Percentiles rank a stretch among this genome's conserved stretches.
phyloP scores from a whole-genome alignment of 2,888 invertebrate species.

The Sycophila texana region DNA sequence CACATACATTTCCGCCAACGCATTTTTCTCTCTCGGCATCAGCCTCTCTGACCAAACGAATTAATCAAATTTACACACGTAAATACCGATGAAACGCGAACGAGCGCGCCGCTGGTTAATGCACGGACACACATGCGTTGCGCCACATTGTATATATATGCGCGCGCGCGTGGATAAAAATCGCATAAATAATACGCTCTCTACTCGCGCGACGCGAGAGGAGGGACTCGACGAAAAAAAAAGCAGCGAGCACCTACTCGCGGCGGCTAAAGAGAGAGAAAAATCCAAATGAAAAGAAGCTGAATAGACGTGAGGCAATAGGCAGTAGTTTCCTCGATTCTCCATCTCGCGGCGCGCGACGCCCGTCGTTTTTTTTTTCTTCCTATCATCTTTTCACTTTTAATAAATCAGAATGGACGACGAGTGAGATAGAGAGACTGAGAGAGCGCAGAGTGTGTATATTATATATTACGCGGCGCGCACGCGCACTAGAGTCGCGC shows the following conservation, averaged over 20 bases:
- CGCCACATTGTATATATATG: neutral
- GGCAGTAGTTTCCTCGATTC: slow-evolving; percentile 43
- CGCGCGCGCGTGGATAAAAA: slow-evolving; percentile 20
- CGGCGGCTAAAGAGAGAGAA: neutral
- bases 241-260: neutral
- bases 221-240: neutral
- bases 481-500: slow-evolving; percentile 48
- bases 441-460: slow-evolving; percentile 28
- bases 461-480: slow-evolving; percentile 41
- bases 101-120: neutral
- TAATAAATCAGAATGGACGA: slow-evolving; percentile 55
- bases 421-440: neutral
- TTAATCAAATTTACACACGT: too few relatives aligned
- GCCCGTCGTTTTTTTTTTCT: neutral
- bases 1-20: too few relatives aligned
- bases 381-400: slow-evolving; percentile 50
- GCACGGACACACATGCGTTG: neutral
- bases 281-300: slow-evolving; percentile 32
- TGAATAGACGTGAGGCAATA: slow-evolving; percentile 40
- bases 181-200: slow-evolving; percentile 37
- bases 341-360: slow-evolving; percentile 38
- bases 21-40: too few relatives aligned
- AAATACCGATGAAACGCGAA: neutral
- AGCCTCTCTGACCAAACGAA: too few relatives aligned
- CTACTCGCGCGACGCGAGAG: neutral